Base-by-base conservation (phyloP, 92 coral and sea anemone genomes). In the Zoanthus sansibaricus region DNA sequence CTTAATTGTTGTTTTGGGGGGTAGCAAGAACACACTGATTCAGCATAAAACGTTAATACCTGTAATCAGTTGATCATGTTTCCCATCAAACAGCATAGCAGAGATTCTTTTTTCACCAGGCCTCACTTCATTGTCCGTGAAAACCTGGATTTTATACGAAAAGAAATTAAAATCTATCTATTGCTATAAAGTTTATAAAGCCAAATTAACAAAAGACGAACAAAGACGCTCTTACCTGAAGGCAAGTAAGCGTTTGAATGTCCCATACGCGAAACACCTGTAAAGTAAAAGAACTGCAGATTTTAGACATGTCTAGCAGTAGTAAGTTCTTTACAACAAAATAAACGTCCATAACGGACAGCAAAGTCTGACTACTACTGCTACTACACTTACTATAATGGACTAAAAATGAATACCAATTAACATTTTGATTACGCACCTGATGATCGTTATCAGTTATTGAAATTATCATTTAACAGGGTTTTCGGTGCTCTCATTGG, bases 201-300 rank as follows among this genome's bases (percentile, higher is more conserved):
- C 25, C 25, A 25, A 25, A 25, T 25, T 25, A 25, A 25, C 25
- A 25, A 25, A 25, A 25, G 25, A 25, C 25, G 20, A 17, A 9
- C 30, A 62, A 18, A 9, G 15, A 0, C 13, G 17, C 17, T 6
- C 76, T 66, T 75, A 97, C 99, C 92, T 97, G 99, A 31, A 97
- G 85, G 77, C 99, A 97, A 9, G 95, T 90, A 56, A 97, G 90
- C 0, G 98, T 97, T 71, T 97, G 99, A 69, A 97, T 91, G 69
- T 97, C 99, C 99, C 99, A 97, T 7, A 97, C 94, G 62, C 99
- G 92, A 83, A 97, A 97, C 16, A 97, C 99, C 99, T 97, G 67
- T 62, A 52, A 32, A 56, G 66, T 37, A 56, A 45, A 62, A 7
- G 18, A 44, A 59, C 10, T 45, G 33, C 17, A 15, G 20, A 7